Evolutionary conservation across 2,113 vertebrate species (phyloP).

Genomic region (Lonchura striata): DNA sequence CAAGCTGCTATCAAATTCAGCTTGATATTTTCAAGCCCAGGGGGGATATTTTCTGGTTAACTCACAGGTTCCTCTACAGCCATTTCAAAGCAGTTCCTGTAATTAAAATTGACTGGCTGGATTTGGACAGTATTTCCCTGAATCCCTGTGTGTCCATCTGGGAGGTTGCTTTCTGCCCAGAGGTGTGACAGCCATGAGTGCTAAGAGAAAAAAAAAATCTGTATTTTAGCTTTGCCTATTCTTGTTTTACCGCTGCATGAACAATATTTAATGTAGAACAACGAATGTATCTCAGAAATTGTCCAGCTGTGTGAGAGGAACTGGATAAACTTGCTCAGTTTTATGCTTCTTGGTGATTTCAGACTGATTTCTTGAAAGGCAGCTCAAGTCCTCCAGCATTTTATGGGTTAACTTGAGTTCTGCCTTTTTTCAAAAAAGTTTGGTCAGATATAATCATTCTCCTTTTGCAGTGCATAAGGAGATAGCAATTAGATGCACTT

Average conservation of each 20-base stretch:
- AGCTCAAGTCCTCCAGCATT: conserved; percentile 12
- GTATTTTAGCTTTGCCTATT: not conserved
- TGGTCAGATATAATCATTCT: not conserved
- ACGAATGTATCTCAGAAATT: not conserved
- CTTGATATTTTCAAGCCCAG: too few relatives aligned
- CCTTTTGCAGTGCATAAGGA: not conserved
- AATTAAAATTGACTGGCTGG: not conserved
- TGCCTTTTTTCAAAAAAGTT: not conserved
- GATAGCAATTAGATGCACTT: not conserved
- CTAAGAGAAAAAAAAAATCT: not conserved
- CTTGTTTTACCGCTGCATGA: conserved; percentile 1
- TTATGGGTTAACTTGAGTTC: not conserved
- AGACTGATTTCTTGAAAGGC: not conserved
- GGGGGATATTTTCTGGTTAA: not conserved
- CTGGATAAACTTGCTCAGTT: not conserved
- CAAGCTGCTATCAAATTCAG: not conserved
- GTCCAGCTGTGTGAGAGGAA: not conserved
- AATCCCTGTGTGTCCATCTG: not conserved
- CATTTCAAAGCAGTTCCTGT: not conserved
- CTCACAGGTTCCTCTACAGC: not conserved
- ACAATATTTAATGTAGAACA: not conserved
- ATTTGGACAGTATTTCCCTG: not conserved
- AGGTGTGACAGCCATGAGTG: not conserved
- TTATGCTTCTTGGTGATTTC: not conserved
- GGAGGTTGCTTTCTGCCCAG: not conserved